Conservation (phyloP, 2,888 invertebrate species). For the Carterocephalus palaemon region DNA sequence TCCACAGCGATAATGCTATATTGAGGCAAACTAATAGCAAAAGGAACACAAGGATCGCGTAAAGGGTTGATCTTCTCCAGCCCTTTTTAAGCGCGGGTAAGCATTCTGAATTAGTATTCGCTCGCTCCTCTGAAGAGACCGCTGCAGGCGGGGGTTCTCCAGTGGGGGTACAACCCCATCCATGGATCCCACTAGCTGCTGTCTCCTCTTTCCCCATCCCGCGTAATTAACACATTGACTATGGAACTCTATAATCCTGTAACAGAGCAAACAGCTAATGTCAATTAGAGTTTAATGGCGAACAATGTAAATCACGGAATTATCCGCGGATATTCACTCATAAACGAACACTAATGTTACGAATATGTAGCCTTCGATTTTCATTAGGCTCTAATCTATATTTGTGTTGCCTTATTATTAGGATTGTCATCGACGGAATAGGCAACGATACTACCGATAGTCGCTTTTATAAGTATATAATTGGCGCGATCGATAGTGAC, state of each 20-base stretch:
- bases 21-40: slow-evolving; percentile 94
- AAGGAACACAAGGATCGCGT: slow-evolving; percentile 89
- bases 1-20: slow-evolving; percentile 97
- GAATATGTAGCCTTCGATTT: slow-evolving; percentile 21
- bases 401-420: slow-evolving; percentile 4
- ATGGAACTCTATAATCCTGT: slow-evolving; percentile 41
- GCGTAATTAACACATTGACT: slow-evolving; percentile 30
- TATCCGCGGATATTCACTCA: slow-evolving; percentile 10
- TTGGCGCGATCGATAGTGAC: too few relatives aligned
- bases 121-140: slow-evolving; percentile 34
- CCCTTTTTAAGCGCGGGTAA: slow-evolving; percentile 74
- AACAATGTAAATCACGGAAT: slow-evolving; percentile 21
- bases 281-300: slow-evolving; percentile 25
- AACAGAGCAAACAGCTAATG: slow-evolving; percentile 44
- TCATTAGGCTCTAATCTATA: not conserved
- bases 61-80: slow-evolving; percentile 96
- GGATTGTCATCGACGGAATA: too few relatives aligned
- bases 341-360: slow-evolving; percentile 7
- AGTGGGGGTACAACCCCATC: slow-evolving; percentile 71
- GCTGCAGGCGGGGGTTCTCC: slow-evolving; percentile 53
- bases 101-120: slow-evolving; percentile 41
- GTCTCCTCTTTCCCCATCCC: slow-evolving; percentile 51
- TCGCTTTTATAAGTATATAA: too few relatives aligned
- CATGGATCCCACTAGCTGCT: slow-evolving; percentile 47
- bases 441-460: too few relatives aligned